These are phyloP conservation scores for Cheilosia variabilis DNA, from an alignment of 2,888 invertebrate genomes.

Conservation along the genomic window DNA sequence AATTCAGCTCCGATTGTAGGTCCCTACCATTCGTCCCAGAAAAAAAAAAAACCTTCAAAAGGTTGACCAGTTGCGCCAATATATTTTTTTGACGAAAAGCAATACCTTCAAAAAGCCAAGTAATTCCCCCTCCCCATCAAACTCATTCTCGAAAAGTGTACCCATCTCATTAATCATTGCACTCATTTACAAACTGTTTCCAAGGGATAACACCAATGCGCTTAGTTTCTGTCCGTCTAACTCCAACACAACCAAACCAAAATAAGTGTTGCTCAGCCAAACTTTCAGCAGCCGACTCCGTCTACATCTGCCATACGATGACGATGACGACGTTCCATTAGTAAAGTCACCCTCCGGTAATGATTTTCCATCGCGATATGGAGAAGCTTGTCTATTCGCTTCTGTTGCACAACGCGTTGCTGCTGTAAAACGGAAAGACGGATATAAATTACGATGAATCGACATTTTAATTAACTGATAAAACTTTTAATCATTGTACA, in stretches of 20 bases:
- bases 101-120: not conserved
- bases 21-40: no score
- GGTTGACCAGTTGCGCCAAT: no score
- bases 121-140: not conserved
- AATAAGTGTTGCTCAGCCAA: no score
- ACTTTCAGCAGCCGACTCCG: no score
- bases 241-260: no score
- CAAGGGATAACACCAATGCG: not conserved
- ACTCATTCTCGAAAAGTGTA: not conserved
- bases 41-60: no score
- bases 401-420: conserved; percentile 2
- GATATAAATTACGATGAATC: conserved; percentile 71
- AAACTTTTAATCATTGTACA: conserved; percentile 61
- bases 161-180: conserved; percentile 36
- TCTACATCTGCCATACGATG: not conserved
- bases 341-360: conserved; percentile 45
- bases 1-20: no score
- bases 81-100: no score
- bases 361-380: conserved; percentile 45
- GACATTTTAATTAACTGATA: conserved; percentile 71
- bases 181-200: conserved; percentile 21
- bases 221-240: not conserved
- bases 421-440: conserved; percentile 22
- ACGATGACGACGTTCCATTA: conserved; percentile 28
- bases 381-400: conserved; percentile 5